Evolutionary conservation across 1,140 invertebrate genomes (phyloP).

Genomic region (Ridgeia piscesae): DNA sequence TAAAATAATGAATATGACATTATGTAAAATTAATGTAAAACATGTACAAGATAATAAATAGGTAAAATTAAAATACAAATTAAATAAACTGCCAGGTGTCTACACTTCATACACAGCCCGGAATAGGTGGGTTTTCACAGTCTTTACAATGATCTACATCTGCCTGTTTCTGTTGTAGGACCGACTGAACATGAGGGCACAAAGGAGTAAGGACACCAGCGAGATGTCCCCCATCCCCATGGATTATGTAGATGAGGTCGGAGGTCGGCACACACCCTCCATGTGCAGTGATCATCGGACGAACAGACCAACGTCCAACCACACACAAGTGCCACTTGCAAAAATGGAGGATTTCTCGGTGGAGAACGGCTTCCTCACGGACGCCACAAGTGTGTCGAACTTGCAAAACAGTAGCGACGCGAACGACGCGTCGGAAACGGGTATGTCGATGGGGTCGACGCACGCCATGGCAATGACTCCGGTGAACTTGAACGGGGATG

Average conservation of each 20-base stretch:
- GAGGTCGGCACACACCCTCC: neutral
- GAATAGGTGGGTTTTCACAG: too few relatives aligned
- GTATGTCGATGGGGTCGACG: neutral
- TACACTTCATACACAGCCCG: too few relatives aligned
- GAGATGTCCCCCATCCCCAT: neutral
- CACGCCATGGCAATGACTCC: neutral
- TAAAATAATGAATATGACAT: too few relatives aligned
- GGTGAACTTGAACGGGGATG: neutral
- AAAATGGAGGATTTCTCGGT: conserved; percentile 18
- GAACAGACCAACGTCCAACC: neutral
- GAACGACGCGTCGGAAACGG: neutral
- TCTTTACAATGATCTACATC: too few relatives aligned
- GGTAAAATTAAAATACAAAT: too few relatives aligned
- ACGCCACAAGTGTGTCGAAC: neutral
- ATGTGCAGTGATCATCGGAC: neutral
- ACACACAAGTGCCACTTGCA: conserved; percentile 19
- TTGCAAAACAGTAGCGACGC: neutral
- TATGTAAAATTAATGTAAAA: too few relatives aligned
- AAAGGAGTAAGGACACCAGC: neutral
- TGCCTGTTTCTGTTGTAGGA: neutral
- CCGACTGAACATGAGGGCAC: neutral
- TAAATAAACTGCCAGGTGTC: too few relatives aligned
- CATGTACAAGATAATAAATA: too few relatives aligned
- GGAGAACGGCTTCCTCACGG: neutral
- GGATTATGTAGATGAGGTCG: neutral